Base-by-base conservation (phyloP, 2,888 invertebrate species). In the Nasonia oneida region DNA sequence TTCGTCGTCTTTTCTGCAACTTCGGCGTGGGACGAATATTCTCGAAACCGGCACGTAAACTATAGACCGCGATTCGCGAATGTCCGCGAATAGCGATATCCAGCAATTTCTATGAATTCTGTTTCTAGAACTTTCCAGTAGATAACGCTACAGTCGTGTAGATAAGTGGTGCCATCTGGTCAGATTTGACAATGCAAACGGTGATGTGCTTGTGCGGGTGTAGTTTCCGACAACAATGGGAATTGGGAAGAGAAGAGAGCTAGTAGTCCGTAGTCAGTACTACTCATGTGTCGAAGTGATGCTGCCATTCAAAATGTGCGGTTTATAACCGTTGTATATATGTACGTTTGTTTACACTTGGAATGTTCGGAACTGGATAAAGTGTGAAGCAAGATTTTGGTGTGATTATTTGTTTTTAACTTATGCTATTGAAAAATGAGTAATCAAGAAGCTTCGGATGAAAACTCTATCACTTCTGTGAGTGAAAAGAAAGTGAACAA, bases 401-500 rank as follows among this genome's bases (percentile, higher is more conserved):
- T 37, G 5, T 53, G 37, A 77, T 18, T 12, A 5, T 50, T 47
- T 8, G 71, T 71, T 78, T 78, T 42, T 57, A 2, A 33, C 23
- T 39, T 67, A 53, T 53, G 1, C 37, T 29, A 47, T 61, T 10
- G 15, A 61, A 83, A 78, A 29, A 80, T 42, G 85, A 81, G 85
- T 50, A 84, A 82, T 10, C 76, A 80, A 18, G 79, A 80, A n/a
- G 61, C 74, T 23, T 33, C 18, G 37, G n/a, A 23, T 33, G 82
- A 80, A 64, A 75, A 71, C 71, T 79, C 81, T 3, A 47, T 47
- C 18, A 70, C 18, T 37, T 57, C 33, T 18, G 71, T 70, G 50
- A 53, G 15, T 14, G 42, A 82, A 1, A 82, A 42, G 81, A 71
- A 79, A 71, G 37, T 86, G 53, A 73, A 81, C 5, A 91, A 91